Percentiles rank a stretch among this genome's conserved stretches.
Conservation (phyloP, 1,140 invertebrate genomes). For the Schlechtendalia chinensis region DNA sequence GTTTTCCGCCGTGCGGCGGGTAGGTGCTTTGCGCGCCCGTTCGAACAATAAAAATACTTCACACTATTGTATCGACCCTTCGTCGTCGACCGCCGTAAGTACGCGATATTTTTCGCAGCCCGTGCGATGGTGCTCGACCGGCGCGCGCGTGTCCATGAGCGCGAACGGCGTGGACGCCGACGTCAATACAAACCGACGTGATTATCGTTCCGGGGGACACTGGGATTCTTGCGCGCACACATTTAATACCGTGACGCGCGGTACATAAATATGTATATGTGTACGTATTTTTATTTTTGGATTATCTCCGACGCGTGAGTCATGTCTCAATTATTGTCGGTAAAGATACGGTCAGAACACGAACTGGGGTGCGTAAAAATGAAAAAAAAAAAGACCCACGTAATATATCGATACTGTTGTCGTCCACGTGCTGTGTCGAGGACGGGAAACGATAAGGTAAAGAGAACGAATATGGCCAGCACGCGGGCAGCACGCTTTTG, state of each 20-base stretch:
- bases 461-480: neutral
- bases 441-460: conserved; percentile 48
- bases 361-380: neutral
- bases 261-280: too few relatives aligned
- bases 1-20: conserved; percentile 11
- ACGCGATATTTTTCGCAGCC: neutral
- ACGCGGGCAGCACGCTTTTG: conserved; percentile 21
- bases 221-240: too few relatives aligned
- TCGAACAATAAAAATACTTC: conserved; percentile 44
- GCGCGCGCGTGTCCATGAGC: too few relatives aligned
- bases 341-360: neutral
- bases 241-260: too few relatives aligned
- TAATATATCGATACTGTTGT: conserved; percentile 15
- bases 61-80: conserved; percentile 49
- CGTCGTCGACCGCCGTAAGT: neutral
- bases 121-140: too few relatives aligned
- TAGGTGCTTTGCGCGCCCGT: conserved; percentile 5
- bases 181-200: too few relatives aligned
- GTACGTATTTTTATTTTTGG: neutral
- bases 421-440: conserved; percentile 34
- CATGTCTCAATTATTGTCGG: conserved; percentile 42
- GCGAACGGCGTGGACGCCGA: too few relatives aligned
- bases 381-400: conserved; percentile 7
- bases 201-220: too few relatives aligned
- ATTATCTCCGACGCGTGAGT: conserved; percentile 7